These are phyloP conservation scores for Onthophagus sagittarius DNA, from an alignment of 2,888 invertebrate genomes.

Conservation along the genomic window DNA sequence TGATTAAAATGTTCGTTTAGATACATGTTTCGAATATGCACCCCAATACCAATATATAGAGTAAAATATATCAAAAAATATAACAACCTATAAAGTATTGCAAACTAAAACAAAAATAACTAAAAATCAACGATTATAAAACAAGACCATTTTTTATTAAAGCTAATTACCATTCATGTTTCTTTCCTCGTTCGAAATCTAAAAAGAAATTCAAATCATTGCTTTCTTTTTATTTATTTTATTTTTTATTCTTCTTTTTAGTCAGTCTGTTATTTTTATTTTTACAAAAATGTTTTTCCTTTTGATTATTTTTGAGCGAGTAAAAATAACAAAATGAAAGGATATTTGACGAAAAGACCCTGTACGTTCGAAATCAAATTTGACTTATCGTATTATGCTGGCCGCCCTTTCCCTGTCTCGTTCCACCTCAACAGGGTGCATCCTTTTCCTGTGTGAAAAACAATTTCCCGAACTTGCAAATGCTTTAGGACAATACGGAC, in stretches of 20 bases:
- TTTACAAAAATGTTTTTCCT: neutral
- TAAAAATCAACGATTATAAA: neutral
- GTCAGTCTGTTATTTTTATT: neutral
- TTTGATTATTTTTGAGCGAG: neutral
- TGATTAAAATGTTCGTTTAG: neutral
- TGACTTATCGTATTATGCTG: constrained; percentile 53
- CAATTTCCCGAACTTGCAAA: constrained; percentile 72
- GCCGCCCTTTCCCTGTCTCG: constrained; percentile 54
- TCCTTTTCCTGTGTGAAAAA: constrained; percentile 67
- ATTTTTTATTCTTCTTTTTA: neutral
- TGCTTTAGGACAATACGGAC: constrained; percentile 68
- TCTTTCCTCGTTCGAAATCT: neutral
- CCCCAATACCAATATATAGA: neutral
- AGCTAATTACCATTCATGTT: neutral
- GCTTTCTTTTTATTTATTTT: neutral
- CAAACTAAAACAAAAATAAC: neutral
- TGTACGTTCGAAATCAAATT: neutral
- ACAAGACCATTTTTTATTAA: neutral
- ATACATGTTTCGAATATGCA: neutral
- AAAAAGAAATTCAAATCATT: neutral
- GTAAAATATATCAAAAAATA: neutral
- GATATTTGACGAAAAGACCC: neutral
- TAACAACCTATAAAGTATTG: neutral
- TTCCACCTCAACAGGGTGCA: constrained; percentile 64
- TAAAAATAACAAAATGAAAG: neutral